Evolutionary conservation across 2,113 vertebrate genomes (phyloP).

Genomic region (Myocastor coypus): DNA sequence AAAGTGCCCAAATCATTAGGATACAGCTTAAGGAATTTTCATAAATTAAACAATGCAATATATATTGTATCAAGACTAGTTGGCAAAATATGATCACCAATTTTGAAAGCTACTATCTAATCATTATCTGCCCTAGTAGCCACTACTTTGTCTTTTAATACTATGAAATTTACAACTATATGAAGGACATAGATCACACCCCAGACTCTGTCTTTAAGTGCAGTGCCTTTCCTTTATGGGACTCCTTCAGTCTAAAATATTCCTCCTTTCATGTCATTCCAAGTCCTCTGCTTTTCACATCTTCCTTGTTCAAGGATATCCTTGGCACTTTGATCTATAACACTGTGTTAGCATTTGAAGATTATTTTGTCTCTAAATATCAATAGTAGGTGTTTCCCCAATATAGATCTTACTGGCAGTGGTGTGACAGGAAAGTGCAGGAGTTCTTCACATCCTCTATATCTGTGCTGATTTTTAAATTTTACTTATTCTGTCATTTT

Average conservation of each 20-base stretch:
- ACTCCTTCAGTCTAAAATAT: background rate
- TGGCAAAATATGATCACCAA: background rate
- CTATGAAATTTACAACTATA: background rate
- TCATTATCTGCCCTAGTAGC: background rate
- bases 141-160: background rate
- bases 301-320: background rate
- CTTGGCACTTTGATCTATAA: background rate
- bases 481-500: background rate
- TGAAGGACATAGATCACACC: background rate
- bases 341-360: background rate
- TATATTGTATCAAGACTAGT: background rate
- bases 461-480: background rate
- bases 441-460: background rate
- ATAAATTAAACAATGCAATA: background rate
- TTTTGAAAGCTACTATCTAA: background rate
- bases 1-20: background rate
- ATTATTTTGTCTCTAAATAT: conserved; percentile 23
- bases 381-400: background rate
- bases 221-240: background rate
- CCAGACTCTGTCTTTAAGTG: background rate
- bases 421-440: background rate
- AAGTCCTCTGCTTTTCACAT: background rate
- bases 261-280: background rate
- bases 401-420: background rate
- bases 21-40: background rate